phyloP scores from a whole-genome alignment of 1,140 invertebrate species.

The Diabrotica virgifera region DNA sequence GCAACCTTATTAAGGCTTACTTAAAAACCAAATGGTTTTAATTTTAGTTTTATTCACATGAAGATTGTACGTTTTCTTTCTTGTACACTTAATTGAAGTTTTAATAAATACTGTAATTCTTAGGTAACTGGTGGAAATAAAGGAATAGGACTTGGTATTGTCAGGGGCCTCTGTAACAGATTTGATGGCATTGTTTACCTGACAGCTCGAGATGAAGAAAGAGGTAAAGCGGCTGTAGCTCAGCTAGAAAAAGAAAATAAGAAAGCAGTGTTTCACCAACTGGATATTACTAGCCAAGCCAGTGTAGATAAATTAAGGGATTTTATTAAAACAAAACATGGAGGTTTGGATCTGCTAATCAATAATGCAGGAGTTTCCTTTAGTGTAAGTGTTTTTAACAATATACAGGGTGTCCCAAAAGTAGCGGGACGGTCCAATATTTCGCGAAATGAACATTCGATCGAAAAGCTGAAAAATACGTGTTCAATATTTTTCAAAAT shows the following conservation, averaged over 20 bases:
- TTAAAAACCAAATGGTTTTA: too few species aligned
- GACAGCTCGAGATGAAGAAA: slow-evolving; percentile 55
- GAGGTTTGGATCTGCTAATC: slow-evolving; percentile 74
- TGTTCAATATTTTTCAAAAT: too few species aligned
- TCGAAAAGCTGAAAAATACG: too few species aligned
- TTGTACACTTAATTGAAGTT: too few species aligned
- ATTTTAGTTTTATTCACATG: too few species aligned
- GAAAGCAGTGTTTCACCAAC: too few species aligned
- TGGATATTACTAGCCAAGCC: slow-evolving; percentile 56
- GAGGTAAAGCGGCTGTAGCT: slow-evolving; percentile 55
- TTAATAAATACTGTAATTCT: slow-evolving; percentile 17
- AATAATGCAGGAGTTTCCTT: slow-evolving; percentile 71
- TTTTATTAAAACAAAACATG: slow-evolving; percentile 62
- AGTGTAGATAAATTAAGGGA: slow-evolving; percentile 56
- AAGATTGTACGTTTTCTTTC: too few species aligned
- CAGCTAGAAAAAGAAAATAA: slow-evolving; percentile 51
- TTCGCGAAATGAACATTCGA: too few species aligned
- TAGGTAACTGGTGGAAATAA: slow-evolving; percentile 73
- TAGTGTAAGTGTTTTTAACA: slow-evolving; percentile 28
- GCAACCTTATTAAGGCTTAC: too few species aligned
- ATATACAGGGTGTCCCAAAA: too few species aligned
- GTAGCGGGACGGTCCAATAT: too few species aligned
- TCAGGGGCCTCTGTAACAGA: slow-evolving; percentile 59
- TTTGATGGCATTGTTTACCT: slow-evolving; percentile 59
- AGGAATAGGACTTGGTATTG: slow-evolving; percentile 70